A percentile compares a stretch with the other conserved stretches of the same genome.
Conservation (phyloP, 2,888 invertebrate species). For the Pammene fasciana region DNA sequence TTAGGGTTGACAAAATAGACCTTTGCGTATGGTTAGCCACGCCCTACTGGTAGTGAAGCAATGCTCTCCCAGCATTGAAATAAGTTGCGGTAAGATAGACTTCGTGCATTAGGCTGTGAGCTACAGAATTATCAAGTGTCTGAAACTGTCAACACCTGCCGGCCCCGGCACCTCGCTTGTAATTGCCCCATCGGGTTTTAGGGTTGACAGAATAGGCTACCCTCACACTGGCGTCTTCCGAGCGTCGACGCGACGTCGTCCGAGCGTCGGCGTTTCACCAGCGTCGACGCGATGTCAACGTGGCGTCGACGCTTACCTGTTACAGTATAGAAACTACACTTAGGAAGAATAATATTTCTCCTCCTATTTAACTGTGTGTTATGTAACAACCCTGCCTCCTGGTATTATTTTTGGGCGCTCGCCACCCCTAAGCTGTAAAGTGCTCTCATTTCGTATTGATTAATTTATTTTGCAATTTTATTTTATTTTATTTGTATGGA, state of each 20-base stretch:
- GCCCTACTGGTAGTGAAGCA: too few species aligned
- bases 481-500: too few species aligned
- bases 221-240: too few species aligned
- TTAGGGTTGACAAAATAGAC: conserved; percentile 18
- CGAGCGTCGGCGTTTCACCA: too few species aligned
- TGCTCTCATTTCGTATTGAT: conserved; percentile 43
- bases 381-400: not conserved
- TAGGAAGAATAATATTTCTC: not conserved
- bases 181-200: conserved; percentile 49
- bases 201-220: conserved; percentile 19
- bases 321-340: too few species aligned
- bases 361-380: not conserved
- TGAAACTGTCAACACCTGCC: conserved; percentile 13
- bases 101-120: not conserved
- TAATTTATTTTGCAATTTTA: too few species aligned
- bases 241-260: too few species aligned
- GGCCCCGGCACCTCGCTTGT: conserved; percentile 48
- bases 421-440: conserved; percentile 36
- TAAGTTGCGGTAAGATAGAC: too few species aligned
- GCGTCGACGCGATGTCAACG: too few species aligned
- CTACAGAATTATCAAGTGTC: not conserved
- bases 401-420: not conserved
- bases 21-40: too few species aligned
- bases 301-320: too few species aligned
- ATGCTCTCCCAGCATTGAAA: too few species aligned